phyloP scores from a whole-genome alignment of 2,888 invertebrate genomes.

The Suillia variegata region DNA sequence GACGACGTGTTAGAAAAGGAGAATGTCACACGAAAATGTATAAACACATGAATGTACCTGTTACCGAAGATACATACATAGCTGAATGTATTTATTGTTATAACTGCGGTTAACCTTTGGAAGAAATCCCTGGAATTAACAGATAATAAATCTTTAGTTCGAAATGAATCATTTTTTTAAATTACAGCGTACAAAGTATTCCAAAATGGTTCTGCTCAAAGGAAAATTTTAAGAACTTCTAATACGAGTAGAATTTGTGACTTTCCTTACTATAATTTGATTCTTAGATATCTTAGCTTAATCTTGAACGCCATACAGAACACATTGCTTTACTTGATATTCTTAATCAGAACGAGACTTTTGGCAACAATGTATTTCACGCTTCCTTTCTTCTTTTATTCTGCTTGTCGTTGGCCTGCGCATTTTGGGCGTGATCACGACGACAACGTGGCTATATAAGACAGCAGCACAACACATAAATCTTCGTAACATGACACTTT shows the following conservation, averaged over 20 bases:
- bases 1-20: constrained; percentile 1
- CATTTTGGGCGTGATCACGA: constrained; percentile 37
- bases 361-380: not conserved
- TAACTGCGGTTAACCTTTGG: not conserved
- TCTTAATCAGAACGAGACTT: not conserved
- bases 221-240: no score
- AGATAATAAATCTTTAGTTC: not conserved
- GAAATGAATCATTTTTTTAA: no score
- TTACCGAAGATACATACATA: not conserved
- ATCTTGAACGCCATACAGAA: no score
- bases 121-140: not conserved
- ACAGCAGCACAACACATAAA: constrained; percentile 58
- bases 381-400: not conserved
- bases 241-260: no score
- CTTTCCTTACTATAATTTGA: no score
- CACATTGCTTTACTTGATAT: no score
- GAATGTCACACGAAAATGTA: not conserved
- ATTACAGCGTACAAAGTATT: no score
- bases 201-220: no score
- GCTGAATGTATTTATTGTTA: not conserved
- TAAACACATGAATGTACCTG: not conserved
- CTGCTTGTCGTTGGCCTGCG: no score
- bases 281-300: no score
- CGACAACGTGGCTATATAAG: constrained; percentile 44
- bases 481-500: constrained; percentile 62